A percentile compares a stretch with the other conserved stretches of the same genome.
These are phyloP conservation scores for Pseudorectes ferrugineus DNA, from an alignment of 2,113 vertebrate species.

Conservation along the genomic window DNA sequence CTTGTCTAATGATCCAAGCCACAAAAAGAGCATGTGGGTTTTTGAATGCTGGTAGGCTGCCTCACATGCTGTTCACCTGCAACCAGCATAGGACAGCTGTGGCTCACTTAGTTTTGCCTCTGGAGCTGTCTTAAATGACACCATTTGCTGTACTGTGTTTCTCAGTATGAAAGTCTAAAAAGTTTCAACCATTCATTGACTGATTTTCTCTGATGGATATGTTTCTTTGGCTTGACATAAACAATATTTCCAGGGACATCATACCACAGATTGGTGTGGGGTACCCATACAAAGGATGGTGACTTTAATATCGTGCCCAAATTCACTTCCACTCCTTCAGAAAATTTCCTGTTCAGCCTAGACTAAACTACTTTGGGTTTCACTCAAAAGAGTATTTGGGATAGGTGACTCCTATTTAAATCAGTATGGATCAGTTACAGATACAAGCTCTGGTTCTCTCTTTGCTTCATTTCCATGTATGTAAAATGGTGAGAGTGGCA, in stretches of 20 bases:
- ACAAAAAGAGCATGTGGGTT: not conserved
- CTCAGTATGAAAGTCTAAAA: not conserved
- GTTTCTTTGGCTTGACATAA: not conserved
- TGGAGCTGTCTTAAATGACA: not conserved
- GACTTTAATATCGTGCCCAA: not conserved
- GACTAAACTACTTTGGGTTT: not conserved
- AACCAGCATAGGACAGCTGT: not conserved
- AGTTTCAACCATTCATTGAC: not conserved
- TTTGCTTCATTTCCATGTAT: not conserved
- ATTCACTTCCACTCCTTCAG: not conserved
- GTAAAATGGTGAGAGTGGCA: not conserved
- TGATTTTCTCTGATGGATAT: not conserved
- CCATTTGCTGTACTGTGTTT: not conserved
- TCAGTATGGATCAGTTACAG: not conserved
- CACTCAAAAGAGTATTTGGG: not conserved
- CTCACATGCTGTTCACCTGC: not conserved
- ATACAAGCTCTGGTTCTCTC: not conserved
- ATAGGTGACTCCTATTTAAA: not conserved
- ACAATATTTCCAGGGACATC: not conserved
- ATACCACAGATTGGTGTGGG: not conserved
- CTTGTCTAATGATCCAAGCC: not conserved
- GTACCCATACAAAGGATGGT: not conserved
- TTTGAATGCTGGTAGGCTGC: not conserved
- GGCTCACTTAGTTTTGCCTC: not conserved
- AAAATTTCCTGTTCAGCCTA: not conserved